Conservation (phyloP, 2,888 invertebrate genomes). For the Synergus umbraculus region DNA sequence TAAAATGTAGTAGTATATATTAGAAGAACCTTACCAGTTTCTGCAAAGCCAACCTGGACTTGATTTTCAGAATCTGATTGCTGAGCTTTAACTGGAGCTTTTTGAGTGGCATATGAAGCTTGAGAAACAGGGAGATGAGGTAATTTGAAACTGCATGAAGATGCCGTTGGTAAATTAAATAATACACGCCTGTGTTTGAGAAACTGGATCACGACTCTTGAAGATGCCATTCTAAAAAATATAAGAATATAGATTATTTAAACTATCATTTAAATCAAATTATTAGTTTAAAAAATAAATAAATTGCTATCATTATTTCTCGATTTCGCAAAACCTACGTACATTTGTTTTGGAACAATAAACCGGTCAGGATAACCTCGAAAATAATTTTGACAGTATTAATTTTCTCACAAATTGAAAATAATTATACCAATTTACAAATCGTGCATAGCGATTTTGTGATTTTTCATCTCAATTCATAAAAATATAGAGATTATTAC, state of each 20-base stretch:
- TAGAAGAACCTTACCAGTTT: slow-evolving; percentile 71
- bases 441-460: not conserved
- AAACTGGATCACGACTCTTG: slow-evolving; percentile 61
- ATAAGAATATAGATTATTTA: slow-evolving; percentile 3
- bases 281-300: not conserved
- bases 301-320: not conserved
- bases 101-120: slow-evolving; percentile 59
- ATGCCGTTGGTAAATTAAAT: slow-evolving; percentile 47
- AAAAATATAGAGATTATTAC: not conserved
- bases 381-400: not conserved
- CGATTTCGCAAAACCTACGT: too few species aligned
- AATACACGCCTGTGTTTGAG: slow-evolving; percentile 57
- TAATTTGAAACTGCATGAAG: slow-evolving; percentile 46
- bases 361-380: not conserved
- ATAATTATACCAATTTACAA: not conserved
- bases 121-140: slow-evolving; percentile 47
- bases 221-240: slow-evolving; percentile 65
- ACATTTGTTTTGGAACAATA: too few species aligned
- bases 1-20: not conserved
- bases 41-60: slow-evolving; percentile 66
- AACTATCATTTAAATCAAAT: not conserved
- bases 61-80: slow-evolving; percentile 58
- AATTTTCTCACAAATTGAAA: not conserved
- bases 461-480: not conserved
- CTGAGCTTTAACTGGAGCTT: slow-evolving; percentile 59